A percentile compares a stretch with the other conserved stretches of the same genome.
These are phyloP conservation scores for Phenacoccus solenopsis DNA, from an alignment of 1,140 invertebrate genomes.

Conservation along the genomic window DNA sequence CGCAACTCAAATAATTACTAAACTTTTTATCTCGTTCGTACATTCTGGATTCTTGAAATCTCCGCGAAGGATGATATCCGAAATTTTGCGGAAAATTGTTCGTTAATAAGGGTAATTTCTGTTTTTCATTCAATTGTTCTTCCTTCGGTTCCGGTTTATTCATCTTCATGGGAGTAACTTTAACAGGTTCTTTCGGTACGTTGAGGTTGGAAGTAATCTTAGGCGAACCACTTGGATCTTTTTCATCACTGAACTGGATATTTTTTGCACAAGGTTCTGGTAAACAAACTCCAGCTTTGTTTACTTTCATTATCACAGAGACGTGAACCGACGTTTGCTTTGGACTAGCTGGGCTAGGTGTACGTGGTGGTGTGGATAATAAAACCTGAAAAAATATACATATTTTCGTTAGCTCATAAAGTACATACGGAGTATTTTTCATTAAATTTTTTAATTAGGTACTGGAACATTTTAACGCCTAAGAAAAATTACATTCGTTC, in stretches of 20 bases:
- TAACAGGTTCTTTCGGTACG: background rate
- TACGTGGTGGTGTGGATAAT: constrained; percentile 37
- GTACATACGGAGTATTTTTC: no score
- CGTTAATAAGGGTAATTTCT: background rate
- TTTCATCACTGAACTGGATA: background rate
- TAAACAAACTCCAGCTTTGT: constrained; percentile 56
- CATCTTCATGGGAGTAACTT: background rate
- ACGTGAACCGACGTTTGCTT: constrained; percentile 34
- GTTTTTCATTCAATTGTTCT: background rate
- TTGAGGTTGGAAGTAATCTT: background rate
- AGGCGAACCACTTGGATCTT: background rate
- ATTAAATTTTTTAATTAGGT: no score
- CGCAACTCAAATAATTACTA: constrained; percentile 6
- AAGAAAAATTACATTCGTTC: background rate
- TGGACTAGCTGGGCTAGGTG: constrained; percentile 34
- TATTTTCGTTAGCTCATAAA: background rate
- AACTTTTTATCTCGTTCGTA: constrained; percentile 5
- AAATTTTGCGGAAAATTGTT: background rate
- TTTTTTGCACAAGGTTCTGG: constrained; percentile 32
- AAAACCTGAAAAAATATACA: constrained; percentile 34
- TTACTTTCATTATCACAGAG: constrained; percentile 67
- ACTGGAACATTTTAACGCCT: background rate
- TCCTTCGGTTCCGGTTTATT: background rate
- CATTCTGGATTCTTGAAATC: background rate
- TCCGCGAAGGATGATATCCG: background rate